Evolutionary conservation across 2,113 vertebrate species (phyloP).

Genomic region (Charadrius vociferus): DNA sequence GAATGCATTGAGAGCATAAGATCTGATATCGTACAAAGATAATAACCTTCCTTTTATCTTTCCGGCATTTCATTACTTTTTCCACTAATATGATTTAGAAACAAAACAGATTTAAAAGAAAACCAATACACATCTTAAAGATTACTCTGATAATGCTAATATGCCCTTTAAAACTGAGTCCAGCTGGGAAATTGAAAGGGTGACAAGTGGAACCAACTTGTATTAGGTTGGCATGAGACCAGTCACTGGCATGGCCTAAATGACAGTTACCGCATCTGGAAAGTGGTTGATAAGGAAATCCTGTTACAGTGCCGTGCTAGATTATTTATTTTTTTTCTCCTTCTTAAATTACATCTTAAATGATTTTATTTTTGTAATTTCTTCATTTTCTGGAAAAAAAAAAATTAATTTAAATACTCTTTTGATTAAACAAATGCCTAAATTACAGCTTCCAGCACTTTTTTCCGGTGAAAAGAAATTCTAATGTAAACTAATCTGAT

Average conservation of each 20-base stretch:
- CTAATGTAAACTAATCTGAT: conserved; percentile 29
- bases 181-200: conserved; percentile 78
- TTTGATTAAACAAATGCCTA: conserved; percentile 56
- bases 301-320: conserved; percentile 55
- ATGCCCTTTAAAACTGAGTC: conserved; percentile 76
- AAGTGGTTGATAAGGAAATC: conserved; percentile 80
- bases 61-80: conserved; percentile 55
- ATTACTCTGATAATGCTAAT: conserved; percentile 80
- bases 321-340: not conserved
- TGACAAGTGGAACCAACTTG: conserved; percentile 81
- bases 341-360: conserved; percentile 62
- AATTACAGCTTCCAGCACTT: conserved; percentile 31
- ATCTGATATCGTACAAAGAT: conserved; percentile 37
- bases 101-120: conserved; percentile 55
- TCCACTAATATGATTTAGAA: conserved; percentile 41
- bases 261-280: conserved; percentile 76
- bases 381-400: conserved; percentile 55
- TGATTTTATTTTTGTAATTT: conserved; percentile 53
- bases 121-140: conserved; percentile 63
- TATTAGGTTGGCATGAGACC: conserved; percentile 74
- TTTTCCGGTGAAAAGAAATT: not conserved
- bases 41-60: conserved; percentile 57
- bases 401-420: not conserved
- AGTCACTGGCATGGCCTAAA: conserved; percentile 71
- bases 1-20: not conserved